phyloP scores from a whole-genome alignment of 2,888 invertebrate genomes.

The Minunthozetes semirufus region DNA sequence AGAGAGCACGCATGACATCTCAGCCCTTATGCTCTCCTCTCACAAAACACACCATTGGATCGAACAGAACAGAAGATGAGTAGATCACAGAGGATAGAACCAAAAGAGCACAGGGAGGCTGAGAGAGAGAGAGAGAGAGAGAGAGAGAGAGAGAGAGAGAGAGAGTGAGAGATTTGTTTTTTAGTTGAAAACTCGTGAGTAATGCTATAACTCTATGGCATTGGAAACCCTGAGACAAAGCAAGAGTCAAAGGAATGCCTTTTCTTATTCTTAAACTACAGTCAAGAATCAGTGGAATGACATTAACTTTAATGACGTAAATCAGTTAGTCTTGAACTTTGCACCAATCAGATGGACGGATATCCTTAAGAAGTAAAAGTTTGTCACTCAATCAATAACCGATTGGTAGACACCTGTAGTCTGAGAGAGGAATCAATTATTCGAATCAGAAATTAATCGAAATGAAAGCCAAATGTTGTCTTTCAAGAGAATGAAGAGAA shows the following conservation, averaged over 20 bases:
- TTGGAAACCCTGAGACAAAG: not conserved
- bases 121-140: constrained; percentile 7
- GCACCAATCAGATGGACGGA: constrained; percentile 5
- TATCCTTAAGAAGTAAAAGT: not conserved
- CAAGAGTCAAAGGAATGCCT: not conserved
- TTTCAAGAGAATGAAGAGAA: not conserved
- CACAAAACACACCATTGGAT: not conserved
- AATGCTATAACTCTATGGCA: not conserved
- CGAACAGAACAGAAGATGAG: not conserved
- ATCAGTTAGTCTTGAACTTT: constrained; percentile 7
- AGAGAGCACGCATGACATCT: constrained; percentile 21
- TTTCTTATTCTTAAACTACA: not conserved
- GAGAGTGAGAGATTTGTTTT: constrained; percentile 15
- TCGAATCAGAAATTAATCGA: not conserved
- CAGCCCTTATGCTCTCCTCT: not conserved
- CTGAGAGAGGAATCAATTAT: not conserved
- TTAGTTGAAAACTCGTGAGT: not conserved
- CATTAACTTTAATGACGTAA: constrained; percentile 17
- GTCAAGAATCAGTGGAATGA: constrained; percentile 6
- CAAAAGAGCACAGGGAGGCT: not conserved
- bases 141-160: constrained; percentile 27
- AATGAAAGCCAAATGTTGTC: not conserved
- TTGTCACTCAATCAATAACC: not conserved
- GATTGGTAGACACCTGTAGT: constrained; percentile 16
- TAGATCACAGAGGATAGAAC: not conserved